Conservation (phyloP, 1,140 invertebrate species). For the Bombus haemorrhoidalis region DNA sequence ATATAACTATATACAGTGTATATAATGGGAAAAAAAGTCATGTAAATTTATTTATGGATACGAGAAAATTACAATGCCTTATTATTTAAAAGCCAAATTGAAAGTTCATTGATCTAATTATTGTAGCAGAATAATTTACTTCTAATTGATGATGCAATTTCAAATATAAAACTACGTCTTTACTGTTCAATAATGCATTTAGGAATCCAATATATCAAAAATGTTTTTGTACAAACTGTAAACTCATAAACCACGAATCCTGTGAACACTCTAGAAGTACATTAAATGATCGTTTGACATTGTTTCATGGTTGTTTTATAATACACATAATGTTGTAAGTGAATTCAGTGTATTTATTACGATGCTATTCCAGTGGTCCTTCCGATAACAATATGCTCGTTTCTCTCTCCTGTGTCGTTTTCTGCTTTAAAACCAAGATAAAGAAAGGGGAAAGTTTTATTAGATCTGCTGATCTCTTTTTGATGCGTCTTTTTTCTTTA, state of each 20-base stretch:
- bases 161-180: background rate
- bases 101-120: no score
- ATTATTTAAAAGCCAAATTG: no score
- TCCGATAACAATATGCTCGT: background rate
- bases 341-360: background rate
- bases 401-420: background rate
- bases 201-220: background rate
- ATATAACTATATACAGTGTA: no score
- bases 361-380: background rate
- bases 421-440: background rate
- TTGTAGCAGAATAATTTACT: background rate
- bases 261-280: background rate
- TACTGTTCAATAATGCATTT: no score
- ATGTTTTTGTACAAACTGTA: background rate
- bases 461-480: slow-evolving; percentile 1
- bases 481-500: background rate
- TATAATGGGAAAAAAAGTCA: no score
- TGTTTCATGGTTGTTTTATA: background rate
- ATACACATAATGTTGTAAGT: background rate
- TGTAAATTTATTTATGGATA: no score
- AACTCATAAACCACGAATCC: background rate
- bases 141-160: background rate
- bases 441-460: background rate
- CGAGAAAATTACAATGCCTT: no score
- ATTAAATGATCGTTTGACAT: background rate